A percentile compares a stretch with the other conserved stretches of the same genome.
Conservation (phyloP, 2,888 invertebrate species). For the Xylophagus ater region DNA sequence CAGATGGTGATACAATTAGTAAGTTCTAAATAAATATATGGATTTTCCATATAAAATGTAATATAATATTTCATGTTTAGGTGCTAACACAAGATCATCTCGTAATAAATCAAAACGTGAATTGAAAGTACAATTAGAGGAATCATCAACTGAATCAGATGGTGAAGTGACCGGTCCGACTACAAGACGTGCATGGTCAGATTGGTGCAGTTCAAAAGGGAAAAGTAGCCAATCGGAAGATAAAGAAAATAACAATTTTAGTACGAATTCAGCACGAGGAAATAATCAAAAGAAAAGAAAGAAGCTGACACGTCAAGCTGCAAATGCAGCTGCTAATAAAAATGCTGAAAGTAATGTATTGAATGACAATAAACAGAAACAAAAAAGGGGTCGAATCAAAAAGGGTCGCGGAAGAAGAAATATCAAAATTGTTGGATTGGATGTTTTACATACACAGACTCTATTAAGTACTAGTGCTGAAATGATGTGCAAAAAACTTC, state of each 20-base stretch:
- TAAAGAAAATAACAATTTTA: conserved; percentile 41
- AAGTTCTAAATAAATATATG: conserved; percentile 14
- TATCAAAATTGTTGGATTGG: conserved; percentile 73
- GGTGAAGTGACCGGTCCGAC: conserved; percentile 50
- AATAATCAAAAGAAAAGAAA: conserved; percentile 35
- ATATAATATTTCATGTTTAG: conserved; percentile 1
- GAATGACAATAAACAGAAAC: conserved; percentile 15
- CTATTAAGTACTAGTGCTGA: conserved; percentile 74
- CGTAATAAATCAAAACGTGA: conserved; percentile 44
- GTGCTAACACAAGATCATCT: conserved; percentile 25
- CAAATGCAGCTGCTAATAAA: conserved; percentile 26
- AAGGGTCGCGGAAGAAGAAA: conserved; percentile 56
- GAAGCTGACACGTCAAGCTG: conserved; percentile 37
- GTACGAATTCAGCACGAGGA: conserved; percentile 24
- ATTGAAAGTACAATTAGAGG: conserved; percentile 36
- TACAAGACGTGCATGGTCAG: conserved; percentile 64
- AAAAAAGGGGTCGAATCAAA: conserved; percentile 47
- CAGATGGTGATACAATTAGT: conserved; percentile 31
- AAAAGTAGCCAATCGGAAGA: conserved; percentile 53
- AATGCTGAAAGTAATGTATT: conserved; percentile 19
- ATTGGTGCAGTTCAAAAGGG: conserved; percentile 52
- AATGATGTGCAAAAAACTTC: conserved; percentile 57
- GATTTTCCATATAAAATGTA: neutral
- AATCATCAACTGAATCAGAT: conserved; percentile 28
- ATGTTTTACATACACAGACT: conserved; percentile 80